Evolutionary conservation across 2,888 invertebrate species (phyloP), one percentile per base, ranked within the genome.

Genomic region (Eilema depressum): DNA sequence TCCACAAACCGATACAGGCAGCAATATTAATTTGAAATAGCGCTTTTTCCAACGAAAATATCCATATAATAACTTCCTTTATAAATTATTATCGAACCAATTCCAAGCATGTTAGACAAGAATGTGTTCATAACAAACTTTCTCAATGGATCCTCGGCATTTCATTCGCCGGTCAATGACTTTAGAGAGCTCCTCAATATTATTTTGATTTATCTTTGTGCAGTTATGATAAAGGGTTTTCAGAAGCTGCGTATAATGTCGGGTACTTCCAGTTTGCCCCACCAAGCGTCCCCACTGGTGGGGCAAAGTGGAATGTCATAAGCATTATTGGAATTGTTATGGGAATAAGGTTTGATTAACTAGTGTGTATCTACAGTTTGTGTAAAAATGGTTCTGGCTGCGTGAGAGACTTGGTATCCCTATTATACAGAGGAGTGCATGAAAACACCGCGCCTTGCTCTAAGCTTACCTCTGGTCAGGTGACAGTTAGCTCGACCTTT

Each of bases 1-100:
- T 37, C 11, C 12, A 37, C 28, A 37, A 37, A 37, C 12, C 33
- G 12, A 5, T 5, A 37, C 5, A 53, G 10, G 8, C 5, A 47
- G 7, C 10, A 53, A 8, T 10, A 53, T n/a, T 10, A 10, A 53
- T 53, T 53, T 53, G 20, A 53, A 53, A n/a, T 53, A 10, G 10
- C 53, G 53, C n/a, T 2, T 53, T 53, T 53, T n/a, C 53, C 1
- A 53, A 7, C n/a, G 20, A 53, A n/a, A 53, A 47, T 47, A 47
- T n/a, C n/a, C 53, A n/a, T 20, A 0, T n/a, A 53, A n/a, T 53
- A 53, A 53, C 53, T n/a, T 10, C 20, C 53, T 53, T 47, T n/a
- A 53, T 53, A 53, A 53, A 53, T 26, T 60, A 66, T 66, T 37
- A 53, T 53, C 53, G n/a, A n/a, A 53, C 53, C n/a, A 53, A 53